Percentiles rank a stretch among this genome's conserved stretches.
Conservation (phyloP, 2,113 vertebrate genomes). For the Eira barbara region DNA sequence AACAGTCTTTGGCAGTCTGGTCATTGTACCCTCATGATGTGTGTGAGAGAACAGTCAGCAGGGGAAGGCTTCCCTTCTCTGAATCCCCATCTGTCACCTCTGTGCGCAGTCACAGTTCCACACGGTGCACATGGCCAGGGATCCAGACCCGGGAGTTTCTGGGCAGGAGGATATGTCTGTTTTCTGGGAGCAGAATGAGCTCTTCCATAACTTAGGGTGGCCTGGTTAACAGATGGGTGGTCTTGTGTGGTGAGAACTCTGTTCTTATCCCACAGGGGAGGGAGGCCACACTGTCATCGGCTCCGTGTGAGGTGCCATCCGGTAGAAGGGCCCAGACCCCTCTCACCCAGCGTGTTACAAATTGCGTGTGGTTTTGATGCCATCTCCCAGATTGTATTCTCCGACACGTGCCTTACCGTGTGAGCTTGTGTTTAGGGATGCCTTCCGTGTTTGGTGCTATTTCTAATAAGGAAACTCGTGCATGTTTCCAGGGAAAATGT, state of each 20-base stretch:
- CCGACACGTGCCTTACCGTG: neutral
- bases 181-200: neutral
- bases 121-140: neutral
- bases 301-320: neutral
- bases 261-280: neutral
- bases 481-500: conserved; percentile 90
- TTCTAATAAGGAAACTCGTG: neutral
- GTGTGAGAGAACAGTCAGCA: neutral
- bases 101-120: too few relatives aligned
- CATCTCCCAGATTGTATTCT: neutral
- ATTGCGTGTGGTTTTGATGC: neutral
- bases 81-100: neutral
- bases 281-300: neutral
- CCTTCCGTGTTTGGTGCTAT: neutral
- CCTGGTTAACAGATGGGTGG: neutral
- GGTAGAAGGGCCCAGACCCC: neutral
- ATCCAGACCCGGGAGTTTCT: neutral
- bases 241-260: neutral
- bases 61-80: neutral
- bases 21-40: neutral
- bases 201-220: neutral
- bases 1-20: neutral
- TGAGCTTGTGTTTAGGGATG: neutral
- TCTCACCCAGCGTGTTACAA: neutral
- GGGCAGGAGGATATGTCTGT: neutral